Conservation (phyloP, 2,797 vertebrate genomes). For the Molothrus ater region DNA sequence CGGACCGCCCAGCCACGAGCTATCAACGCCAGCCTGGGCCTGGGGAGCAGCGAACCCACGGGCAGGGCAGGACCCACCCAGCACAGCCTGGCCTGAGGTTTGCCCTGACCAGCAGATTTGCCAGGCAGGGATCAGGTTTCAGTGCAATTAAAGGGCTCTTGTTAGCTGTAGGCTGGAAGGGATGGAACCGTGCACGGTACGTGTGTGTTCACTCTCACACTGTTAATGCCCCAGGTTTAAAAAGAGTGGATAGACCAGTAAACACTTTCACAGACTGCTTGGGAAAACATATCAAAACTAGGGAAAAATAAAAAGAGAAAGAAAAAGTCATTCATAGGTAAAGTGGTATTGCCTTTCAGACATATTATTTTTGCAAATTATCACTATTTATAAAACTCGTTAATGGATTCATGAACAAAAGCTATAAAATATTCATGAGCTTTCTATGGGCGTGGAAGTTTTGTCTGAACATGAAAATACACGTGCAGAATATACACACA, state of each 20-base stretch:
- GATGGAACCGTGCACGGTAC: not conserved
- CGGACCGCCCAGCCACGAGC: conserved; percentile 62
- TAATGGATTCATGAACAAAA: conserved; percentile 53
- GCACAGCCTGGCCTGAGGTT: not conserved
- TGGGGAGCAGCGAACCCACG: conserved; percentile 24
- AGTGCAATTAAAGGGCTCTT: not conserved
- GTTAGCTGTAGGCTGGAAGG: not conserved
- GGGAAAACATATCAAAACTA: conserved; percentile 5
- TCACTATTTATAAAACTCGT: conserved; percentile 53
- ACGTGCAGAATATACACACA: not conserved
- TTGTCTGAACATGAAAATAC: not conserved
- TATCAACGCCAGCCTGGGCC: conserved; percentile 72
- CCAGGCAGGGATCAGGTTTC: not conserved
- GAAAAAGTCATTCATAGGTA: conserved; percentile 25
- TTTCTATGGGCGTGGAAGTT: not conserved
- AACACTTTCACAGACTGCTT: not conserved
- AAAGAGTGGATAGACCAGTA: conserved; percentile 1
- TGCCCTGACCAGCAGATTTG: not conserved
- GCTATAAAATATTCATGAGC: conserved; percentile 35
- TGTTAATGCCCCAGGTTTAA: not conserved
- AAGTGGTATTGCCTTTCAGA: conserved; percentile 47
- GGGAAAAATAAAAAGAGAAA: conserved; percentile 3
- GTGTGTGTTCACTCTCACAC: not conserved
- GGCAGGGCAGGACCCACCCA: not conserved
- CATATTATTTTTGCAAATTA: conserved; percentile 53